phyloP scores from a whole-genome alignment of 1,140 invertebrate species.

The Cotesia glomerata region DNA sequence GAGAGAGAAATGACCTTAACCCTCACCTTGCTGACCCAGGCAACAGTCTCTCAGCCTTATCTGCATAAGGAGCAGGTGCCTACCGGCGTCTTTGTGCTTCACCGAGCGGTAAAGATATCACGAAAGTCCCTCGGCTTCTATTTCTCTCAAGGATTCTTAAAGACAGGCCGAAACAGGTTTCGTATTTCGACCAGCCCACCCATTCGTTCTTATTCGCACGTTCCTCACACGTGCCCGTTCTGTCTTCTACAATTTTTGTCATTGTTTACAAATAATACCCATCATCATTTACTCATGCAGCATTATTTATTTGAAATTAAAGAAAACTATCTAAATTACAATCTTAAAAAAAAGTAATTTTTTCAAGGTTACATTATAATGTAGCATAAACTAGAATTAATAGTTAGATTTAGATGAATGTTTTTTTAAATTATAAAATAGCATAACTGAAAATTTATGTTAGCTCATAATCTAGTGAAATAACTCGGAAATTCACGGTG shows the following conservation, averaged over 20 bases:
- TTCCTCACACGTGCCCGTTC: slow-evolving; percentile 10
- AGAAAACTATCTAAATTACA: too few relatives aligned
- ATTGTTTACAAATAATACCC: background rate
- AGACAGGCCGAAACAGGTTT: slow-evolving; percentile 26
- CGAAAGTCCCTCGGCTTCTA: background rate
- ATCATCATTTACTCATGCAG: background rate
- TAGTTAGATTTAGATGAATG: background rate
- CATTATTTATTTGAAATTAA: background rate
- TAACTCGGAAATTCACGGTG: slow-evolving; percentile 1
- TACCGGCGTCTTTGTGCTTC: slow-evolving; percentile 45
- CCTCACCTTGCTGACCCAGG: slow-evolving; percentile 42
- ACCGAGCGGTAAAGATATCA: slow-evolving; percentile 36
- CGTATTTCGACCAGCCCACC: background rate
- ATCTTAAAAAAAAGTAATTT: too few relatives aligned
- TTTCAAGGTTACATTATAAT: too few relatives aligned
- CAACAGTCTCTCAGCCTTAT: slow-evolving; percentile 44
- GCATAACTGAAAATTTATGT: background rate
- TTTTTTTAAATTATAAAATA: background rate
- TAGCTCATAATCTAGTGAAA: background rate
- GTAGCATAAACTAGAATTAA: too few relatives aligned
- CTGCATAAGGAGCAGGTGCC: slow-evolving; percentile 52
- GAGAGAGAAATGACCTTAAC: slow-evolving; percentile 43
- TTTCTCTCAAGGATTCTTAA: background rate
- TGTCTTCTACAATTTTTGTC: background rate
- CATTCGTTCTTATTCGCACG: slow-evolving; percentile 17